A percentile compares a stretch with the other conserved stretches of the same genome.
phyloP scores from a whole-genome alignment of 2,113 vertebrate species.

The Trinectes maculatus region DNA sequence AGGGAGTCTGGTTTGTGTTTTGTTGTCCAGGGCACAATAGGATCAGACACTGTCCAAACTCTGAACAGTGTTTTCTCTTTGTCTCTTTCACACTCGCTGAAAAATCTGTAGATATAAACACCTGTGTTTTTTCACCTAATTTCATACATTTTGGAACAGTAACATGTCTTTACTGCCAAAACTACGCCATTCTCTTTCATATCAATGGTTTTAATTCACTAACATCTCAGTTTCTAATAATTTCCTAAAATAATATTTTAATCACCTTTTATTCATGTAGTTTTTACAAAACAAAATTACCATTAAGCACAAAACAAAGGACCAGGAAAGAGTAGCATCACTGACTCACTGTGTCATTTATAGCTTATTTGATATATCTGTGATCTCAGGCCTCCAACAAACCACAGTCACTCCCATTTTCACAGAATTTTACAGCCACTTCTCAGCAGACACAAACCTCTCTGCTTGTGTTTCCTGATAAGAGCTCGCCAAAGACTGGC shows the following conservation, averaged over 20 bases:
- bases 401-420: constrained; percentile 9
- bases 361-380: neutral
- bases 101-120: neutral
- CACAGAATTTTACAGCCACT: neutral
- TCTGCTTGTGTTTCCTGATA: constrained; percentile 12
- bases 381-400: neutral
- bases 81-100: neutral
- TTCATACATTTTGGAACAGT: too few species aligned
- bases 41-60: constrained; percentile 48
- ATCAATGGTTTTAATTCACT: neutral
- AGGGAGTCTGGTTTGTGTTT: constrained; percentile 48
- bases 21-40: constrained; percentile 35
- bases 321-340: neutral
- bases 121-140: neutral
- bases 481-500: neutral
- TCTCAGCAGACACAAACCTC: neutral
- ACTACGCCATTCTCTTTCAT: neutral
- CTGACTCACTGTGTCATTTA: neutral
- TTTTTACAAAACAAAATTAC: too few species aligned
- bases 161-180: constrained; percentile 6
- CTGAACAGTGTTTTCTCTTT: too few species aligned
- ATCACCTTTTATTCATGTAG: neutral
- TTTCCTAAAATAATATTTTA: neutral
- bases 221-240: too few species aligned
- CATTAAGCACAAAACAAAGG: too few species aligned